Percentiles rank a stretch among this genome's conserved stretches.
phyloP scores from a whole-genome alignment of 1,140 invertebrate genomes.

The Pectinophora gossypiella region DNA sequence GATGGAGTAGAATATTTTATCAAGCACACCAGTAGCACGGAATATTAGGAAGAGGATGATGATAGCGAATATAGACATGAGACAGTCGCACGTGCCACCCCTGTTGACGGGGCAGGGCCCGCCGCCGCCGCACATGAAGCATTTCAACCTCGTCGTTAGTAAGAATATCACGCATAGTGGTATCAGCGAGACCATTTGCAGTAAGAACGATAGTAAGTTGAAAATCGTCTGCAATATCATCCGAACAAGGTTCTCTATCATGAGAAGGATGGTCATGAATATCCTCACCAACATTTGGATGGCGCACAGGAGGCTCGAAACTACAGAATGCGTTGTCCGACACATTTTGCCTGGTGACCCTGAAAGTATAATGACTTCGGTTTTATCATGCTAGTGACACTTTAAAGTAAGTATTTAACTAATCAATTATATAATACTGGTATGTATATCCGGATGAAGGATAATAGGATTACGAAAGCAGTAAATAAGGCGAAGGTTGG shows the following conservation, averaged over 20 bases:
- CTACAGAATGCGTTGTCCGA: slow-evolving; percentile 43
- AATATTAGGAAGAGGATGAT: slow-evolving; percentile 52
- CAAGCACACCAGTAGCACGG: slow-evolving; percentile 44
- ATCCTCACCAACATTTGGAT: slow-evolving; percentile 56
- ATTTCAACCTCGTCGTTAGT: slow-evolving; percentile 39
- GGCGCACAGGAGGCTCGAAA: slow-evolving; percentile 47
- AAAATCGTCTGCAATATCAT: slow-evolving; percentile 59
- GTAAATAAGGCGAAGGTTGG: too few relatives aligned
- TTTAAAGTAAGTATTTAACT: too few relatives aligned
- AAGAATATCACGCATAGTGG: slow-evolving; percentile 56
- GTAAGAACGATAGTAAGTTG: slow-evolving; percentile 57
- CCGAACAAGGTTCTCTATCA: slow-evolving; percentile 57
- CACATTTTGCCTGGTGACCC: too few relatives aligned
- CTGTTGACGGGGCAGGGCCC: slow-evolving; percentile 41
- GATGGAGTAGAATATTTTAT: slow-evolving; percentile 50
- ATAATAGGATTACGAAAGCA: too few relatives aligned
- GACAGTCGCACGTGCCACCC: slow-evolving; percentile 44
- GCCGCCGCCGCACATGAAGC: slow-evolving; percentile 51
- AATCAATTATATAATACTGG: too few relatives aligned
- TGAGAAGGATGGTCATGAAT: slow-evolving; percentile 57
- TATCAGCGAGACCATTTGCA: slow-evolving; percentile 56
- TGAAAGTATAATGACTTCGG: too few relatives aligned
- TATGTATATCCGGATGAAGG: too few relatives aligned
- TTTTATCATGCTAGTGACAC: too few relatives aligned
- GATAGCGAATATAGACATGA: slow-evolving; percentile 46